Evolutionary conservation across 2,888 invertebrate genomes (phyloP).

Genomic region (Pomacea canaliculata): DNA sequence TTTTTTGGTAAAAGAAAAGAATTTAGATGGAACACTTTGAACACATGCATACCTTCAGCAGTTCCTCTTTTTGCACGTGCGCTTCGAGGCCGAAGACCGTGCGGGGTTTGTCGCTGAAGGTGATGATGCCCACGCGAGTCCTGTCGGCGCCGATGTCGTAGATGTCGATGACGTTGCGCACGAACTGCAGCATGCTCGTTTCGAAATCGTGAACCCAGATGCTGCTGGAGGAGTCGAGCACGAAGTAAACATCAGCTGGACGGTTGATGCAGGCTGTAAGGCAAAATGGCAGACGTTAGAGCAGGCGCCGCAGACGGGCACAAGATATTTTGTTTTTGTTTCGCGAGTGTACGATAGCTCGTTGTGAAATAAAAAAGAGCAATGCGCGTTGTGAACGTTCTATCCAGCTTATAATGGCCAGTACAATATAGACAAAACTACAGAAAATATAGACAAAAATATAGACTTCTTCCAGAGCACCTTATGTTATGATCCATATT

Average conservation of each 20-base stretch:
- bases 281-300: not conserved
- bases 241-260: slow-evolving; percentile 52
- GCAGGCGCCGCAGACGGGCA: too few species aligned
- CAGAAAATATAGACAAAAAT: too few species aligned
- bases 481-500: too few species aligned
- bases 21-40: too few species aligned
- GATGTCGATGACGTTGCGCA: slow-evolving; percentile 48
- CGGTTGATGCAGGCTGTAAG: slow-evolving; percentile 49
- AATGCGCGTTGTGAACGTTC: too few species aligned
- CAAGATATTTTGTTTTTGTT: too few species aligned
- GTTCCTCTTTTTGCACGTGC: slow-evolving; percentile 34
- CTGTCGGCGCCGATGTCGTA: slow-evolving; percentile 46
- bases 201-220: slow-evolving; percentile 57
- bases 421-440: too few species aligned
- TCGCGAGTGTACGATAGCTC: too few species aligned
- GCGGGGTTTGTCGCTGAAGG: slow-evolving; percentile 46
- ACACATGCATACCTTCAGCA: slow-evolving; percentile 20
- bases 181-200: slow-evolving; percentile 49
- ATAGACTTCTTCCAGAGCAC: too few species aligned
- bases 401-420: too few species aligned
- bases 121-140: slow-evolving; percentile 56
- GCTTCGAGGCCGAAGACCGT: slow-evolving; percentile 41
- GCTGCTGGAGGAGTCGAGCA: slow-evolving; percentile 56
- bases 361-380: too few species aligned
- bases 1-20: too few species aligned